Conservation (phyloP, 2,888 invertebrate species). For the Luperina testacea region DNA sequence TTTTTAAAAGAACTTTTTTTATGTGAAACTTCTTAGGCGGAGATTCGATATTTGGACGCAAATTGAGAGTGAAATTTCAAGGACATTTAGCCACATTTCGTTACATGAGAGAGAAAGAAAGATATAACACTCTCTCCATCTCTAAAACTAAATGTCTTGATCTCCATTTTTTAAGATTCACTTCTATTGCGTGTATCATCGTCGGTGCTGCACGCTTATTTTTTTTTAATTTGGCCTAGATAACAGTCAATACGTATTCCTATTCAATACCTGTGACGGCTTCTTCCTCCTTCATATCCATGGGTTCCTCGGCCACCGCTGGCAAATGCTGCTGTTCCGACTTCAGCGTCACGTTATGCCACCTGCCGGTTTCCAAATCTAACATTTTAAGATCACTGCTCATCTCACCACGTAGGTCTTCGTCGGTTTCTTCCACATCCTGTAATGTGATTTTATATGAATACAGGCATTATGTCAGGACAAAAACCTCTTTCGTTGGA, state of each 20-base stretch:
- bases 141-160: neutral
- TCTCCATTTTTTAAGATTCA: too few relatives aligned
- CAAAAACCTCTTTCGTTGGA: neutral
- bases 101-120: too few relatives aligned
- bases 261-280: constrained; percentile 45
- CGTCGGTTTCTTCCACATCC: constrained; percentile 96
- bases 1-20: too few relatives aligned
- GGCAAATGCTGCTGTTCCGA: constrained; percentile 60
- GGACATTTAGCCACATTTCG: too few relatives aligned
- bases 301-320: neutral
- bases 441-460: constrained; percentile 62
- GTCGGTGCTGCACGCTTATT: neutral
- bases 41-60: too few relatives aligned
- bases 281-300: constrained; percentile 39
- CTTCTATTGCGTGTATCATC: neutral
- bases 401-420: constrained; percentile 94
- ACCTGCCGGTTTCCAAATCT: constrained; percentile 93
- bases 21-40: too few relatives aligned
- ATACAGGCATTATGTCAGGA: neutral
- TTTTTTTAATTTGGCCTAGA: neutral
- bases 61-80: too few relatives aligned
- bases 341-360: constrained; percentile 91
- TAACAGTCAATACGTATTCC: neutral
- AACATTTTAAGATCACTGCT: constrained; percentile 94
- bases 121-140: neutral